Base-by-base conservation (phyloP, 2,888 invertebrate species). In the Polymixis lichenea region DNA sequence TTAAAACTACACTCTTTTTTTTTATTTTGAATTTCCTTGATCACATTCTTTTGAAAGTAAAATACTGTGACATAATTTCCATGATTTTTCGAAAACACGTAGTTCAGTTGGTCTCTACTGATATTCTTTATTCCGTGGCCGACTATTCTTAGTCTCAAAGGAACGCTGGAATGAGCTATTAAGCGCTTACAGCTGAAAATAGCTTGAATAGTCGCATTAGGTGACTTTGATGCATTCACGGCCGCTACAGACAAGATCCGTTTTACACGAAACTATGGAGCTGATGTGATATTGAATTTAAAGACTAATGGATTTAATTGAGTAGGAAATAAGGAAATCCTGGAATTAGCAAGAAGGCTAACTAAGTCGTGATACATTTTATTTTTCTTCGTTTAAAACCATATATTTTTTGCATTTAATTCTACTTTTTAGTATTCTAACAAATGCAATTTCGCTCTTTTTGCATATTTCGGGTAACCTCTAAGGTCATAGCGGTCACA, bases 401-500 rank as follows among this genome's bases (percentile, higher is more conserved):
- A 7, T 13, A 19, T 4, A 4, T 28, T 66, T 22, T 28, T n/a
- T n/a, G n/a, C 17, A 38, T n/a, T 38, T 15, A n/a, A n/a, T 55
- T 32, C 6, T 11, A 55, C 0, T 32, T 60, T 60, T 60, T 22
- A 60, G 19, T 32, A 38, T 67, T n/a, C 1, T 11, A 17, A 32
- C n/a, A 67, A 67, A n/a, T 56, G 38, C 11, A n/a, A 56, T 19
- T 19, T 13, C 7, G n/a, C 13, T 67, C 7, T 67, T 38, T 78
- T 74, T 71, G 65, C 67, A 81, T 68, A 75, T 72, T 83, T 70
- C 17, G 8, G 28, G n/a, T 53, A 62, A 73, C 64, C 53, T 51
- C 38, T 71, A 90, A 93, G 92, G 92, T 92, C 91, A 90, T 64
- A 72, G 61, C 85, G 81, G 87, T 92, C 92, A 82, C 91, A 92